Percentiles rank a stretch among this genome's conserved stretches.
Evolutionary conservation across 2,113 vertebrate species (phyloP).

Genomic region (Nipponia nippon): DNA sequence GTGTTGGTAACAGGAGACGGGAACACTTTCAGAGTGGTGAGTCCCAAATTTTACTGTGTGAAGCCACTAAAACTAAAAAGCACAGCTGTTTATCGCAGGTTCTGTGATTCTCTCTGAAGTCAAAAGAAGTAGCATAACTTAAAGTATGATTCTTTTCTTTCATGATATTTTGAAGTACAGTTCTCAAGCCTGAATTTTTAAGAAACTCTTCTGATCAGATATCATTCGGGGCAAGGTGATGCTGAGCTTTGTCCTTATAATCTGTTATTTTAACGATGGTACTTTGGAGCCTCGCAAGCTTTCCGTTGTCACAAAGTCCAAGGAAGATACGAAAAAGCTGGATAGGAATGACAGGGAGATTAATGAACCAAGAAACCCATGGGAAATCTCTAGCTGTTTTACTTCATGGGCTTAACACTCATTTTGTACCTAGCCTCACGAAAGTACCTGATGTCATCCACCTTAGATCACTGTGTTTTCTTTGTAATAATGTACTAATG

Average conservation of each 20-base stretch:
- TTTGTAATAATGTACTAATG: neutral
- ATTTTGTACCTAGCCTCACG: neutral
- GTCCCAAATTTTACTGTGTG: neutral
- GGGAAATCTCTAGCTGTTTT: neutral
- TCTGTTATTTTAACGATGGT: neutral
- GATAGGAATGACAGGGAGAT: neutral
- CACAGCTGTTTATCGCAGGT: fast-evolving
- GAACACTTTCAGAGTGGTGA: fast-evolving
- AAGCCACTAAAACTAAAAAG: neutral
- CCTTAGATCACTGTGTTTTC: neutral
- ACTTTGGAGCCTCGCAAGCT: neutral
- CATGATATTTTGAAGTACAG: neutral
- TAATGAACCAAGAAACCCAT: neutral
- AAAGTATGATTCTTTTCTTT: neutral
- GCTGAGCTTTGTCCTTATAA: neutral
- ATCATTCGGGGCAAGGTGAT: neutral
- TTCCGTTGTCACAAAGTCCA: neutral
- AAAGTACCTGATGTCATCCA: neutral
- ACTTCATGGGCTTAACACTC: neutral
- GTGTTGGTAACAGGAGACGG: neutral
- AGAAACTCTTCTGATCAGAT: neutral
- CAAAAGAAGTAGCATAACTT: neutral
- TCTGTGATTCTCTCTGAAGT: neutral
- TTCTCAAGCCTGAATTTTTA: neutral
- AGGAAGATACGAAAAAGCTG: neutral